phyloP scores from a whole-genome alignment of 2,113 vertebrate genomes.

The Nothoprocta pentlandii region DNA sequence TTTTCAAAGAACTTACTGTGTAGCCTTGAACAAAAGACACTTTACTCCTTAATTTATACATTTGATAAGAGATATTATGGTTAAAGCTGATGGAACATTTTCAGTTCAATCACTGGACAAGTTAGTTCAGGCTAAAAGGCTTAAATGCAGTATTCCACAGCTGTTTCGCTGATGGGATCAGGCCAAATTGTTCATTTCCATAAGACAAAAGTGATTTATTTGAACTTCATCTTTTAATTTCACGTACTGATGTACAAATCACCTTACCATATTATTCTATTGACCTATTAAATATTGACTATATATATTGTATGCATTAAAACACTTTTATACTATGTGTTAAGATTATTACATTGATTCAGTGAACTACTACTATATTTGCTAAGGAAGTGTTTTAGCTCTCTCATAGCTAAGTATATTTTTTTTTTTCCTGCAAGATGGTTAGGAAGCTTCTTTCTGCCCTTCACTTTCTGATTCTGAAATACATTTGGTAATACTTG shows the following conservation, averaged over 20 bases:
- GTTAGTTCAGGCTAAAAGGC: not conserved
- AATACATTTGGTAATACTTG: not conserved
- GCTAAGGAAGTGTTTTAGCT: not conserved
- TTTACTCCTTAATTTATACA: conserved; percentile 38
- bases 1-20: not conserved
- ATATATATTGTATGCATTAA: not conserved
- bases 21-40: not conserved
- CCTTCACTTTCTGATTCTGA: not conserved
- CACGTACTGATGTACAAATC: not conserved
- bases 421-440: not conserved
- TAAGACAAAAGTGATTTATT: not conserved
- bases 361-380: not conserved
- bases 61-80: not conserved
- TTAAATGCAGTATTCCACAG: not conserved
- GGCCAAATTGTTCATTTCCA: not conserved
- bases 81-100: conserved; percentile 31
- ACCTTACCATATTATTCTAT: not conserved
- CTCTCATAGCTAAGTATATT: not conserved
- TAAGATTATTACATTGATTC: not conserved
- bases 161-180: not conserved
- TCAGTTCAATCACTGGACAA: not conserved
- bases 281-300: not conserved
- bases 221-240: not conserved
- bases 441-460: not conserved
- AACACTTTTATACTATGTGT: not conserved